Evolutionary conservation across 92 coral and sea anemone species (phyloP), one percentile per base, ranked within the genome.

Genomic region (Virgularia gustaviana): DNA sequence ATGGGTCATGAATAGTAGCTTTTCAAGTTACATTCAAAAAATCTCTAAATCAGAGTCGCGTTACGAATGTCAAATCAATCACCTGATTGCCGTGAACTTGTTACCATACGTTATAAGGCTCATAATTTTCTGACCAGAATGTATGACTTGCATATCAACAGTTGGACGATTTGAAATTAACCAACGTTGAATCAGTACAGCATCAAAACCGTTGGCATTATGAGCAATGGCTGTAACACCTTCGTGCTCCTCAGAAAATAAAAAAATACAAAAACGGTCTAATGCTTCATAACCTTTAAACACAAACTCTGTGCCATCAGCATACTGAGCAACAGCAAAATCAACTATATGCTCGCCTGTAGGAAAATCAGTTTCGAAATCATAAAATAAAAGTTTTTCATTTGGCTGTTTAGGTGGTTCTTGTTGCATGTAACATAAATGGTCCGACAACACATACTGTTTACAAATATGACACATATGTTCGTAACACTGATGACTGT

Each of bases 161-260:
- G n/a, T n/a, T n/a, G n/a, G n/a, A n/a, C n/a, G n/a, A n/a, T n/a
- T n/a, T n/a, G n/a, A n/a, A n/a, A n/a, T n/a, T n/a, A n/a, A n/a
- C n/a, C n/a, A n/a, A n/a, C n/a, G n/a, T n/a, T 34, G 67, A 7
- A 61, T 27, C 20, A 61, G 38, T 28, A 67, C 36, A 22, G 34
- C 55, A 28, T 67, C 75, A 67, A 67, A 67, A 20, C 49, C 19
- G 22, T 53, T 28, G n/a, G 77, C 65, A 34, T 71, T 71, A 31
- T 71, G 65, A 9, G 77, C 77, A 22, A 71, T 71, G 19, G 68
- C 77, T 31, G 77, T 71, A 51, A 47, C 49, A 4, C 61, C 77
- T 63, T 29, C 15, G 55, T 63, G 71, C 15, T 63, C 44, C 9
- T 63, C 55, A 9, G 39, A 36, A 63, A 63, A 32, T 20, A 63